Percentiles rank a stretch among this genome's conserved stretches.
phyloP scores from a whole-genome alignment of 2,113 vertebrate species.

The Pomatostomus ruficeps region DNA sequence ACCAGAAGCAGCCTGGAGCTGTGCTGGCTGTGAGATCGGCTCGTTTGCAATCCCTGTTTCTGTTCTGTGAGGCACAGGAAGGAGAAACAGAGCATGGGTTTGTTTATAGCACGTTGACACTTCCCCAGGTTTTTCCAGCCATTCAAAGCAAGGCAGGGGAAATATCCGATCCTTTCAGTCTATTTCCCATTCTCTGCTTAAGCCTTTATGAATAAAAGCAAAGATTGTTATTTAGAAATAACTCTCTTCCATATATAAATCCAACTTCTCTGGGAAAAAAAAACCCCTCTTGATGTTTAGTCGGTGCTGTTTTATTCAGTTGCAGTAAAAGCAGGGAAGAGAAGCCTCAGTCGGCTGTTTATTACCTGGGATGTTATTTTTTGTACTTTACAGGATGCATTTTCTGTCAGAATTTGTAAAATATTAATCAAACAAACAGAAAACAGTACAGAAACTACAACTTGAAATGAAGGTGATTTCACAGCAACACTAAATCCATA shows the following conservation, averaged over 20 bases:
- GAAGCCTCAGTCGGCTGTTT: not conserved
- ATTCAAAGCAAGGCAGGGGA: not conserved
- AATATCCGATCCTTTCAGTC: conserved; percentile 10
- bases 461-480: conserved; percentile 48
- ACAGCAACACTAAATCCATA: conserved; percentile 31
- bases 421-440: conserved; percentile 65
- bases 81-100: not conserved
- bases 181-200: not conserved
- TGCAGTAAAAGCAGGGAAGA: not conserved
- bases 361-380: conserved; percentile 30
- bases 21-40: not conserved
- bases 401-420: conserved; percentile 60
- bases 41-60: not conserved
- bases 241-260: not conserved
- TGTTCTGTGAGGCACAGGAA: not conserved
- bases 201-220: not conserved
- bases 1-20: not conserved
- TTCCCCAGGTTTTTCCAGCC: conserved; percentile 1
- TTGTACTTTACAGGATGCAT: conserved; percentile 43
- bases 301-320: not conserved
- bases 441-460: conserved; percentile 47
- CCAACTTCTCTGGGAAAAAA: not conserved
- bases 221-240: not conserved
- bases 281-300: not conserved
- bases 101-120: not conserved